Conservation (phyloP, 2,113 vertebrate species). For the Ptychochromis oligacanthus region DNA sequence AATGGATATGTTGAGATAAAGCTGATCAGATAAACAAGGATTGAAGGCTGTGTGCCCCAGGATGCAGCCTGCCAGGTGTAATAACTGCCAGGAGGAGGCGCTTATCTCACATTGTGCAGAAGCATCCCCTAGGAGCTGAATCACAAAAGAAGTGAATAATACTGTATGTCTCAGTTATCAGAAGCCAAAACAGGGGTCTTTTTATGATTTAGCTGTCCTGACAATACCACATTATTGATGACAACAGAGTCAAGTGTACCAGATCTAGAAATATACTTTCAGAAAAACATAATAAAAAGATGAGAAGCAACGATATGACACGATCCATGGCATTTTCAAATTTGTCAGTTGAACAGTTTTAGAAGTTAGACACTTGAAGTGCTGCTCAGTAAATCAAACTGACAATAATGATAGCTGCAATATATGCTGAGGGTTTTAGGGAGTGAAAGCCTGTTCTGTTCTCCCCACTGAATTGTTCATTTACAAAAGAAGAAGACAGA, state of each 20-base stretch:
- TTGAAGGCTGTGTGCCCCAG: conserved; percentile 8
- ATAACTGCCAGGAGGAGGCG: conserved; percentile 47
- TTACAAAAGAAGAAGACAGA: conserved; percentile 2
- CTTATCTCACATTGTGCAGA: conserved; percentile 55
- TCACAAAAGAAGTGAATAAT: conserved; percentile 5
- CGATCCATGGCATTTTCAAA: conserved; percentile 20
- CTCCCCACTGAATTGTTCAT: conserved; percentile 28
- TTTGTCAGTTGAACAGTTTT: conserved; percentile 43
- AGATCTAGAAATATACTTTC: conserved; percentile 26
- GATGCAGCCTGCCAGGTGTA: conserved; percentile 19
- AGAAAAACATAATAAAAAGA: conserved; percentile 40
- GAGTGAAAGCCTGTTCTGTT: not conserved
- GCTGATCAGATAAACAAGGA: conserved; percentile 22
- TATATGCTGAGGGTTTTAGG: conserved; percentile 24
- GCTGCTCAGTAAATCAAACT: conserved; percentile 34
- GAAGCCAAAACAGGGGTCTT: not conserved
- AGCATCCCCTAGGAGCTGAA: not conserved
- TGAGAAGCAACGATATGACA: conserved; percentile 33
- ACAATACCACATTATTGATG: conserved; percentile 41
- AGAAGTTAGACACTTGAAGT: conserved; percentile 22
- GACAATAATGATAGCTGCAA: conserved; percentile 34
- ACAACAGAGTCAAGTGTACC: not conserved
- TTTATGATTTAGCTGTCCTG: conserved; percentile 44
- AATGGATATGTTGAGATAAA: conserved; percentile 1
- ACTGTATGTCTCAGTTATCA: conserved; percentile 28